Percentiles rank a stretch among this genome's conserved stretches.
Evolutionary conservation across 2,888 invertebrate species (phyloP).

Genomic region (Pinctada fucata): DNA sequence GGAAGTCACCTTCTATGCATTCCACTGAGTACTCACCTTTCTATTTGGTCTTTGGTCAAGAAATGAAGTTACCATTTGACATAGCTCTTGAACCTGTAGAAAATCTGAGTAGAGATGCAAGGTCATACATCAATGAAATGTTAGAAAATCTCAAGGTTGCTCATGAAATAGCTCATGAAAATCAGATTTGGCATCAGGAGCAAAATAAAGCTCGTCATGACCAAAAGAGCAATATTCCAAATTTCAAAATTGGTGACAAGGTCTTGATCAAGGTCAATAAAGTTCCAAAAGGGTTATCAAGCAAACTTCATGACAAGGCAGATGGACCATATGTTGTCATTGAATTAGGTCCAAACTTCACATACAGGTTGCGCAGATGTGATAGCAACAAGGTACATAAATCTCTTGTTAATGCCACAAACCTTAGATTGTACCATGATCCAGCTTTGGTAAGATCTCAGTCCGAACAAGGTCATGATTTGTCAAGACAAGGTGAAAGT

Average conservation of each 20-base stretch:
- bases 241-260: conserved; percentile 30
- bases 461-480: not conserved
- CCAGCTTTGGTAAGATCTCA: not conserved
- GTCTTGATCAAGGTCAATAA: conserved; percentile 8
- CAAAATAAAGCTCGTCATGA: not conserved
- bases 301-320: conserved; percentile 32
- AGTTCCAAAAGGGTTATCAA: conserved; percentile 30
- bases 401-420: conserved; percentile 35
- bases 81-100: not conserved
- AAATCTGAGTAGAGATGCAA: too few species aligned
- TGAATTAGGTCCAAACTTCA: conserved; percentile 33
- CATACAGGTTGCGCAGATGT: conserved; percentile 18
- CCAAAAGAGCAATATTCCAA: not conserved
- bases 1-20: too few species aligned
- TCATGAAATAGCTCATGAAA: too few species aligned
- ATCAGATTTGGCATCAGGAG: too few species aligned
- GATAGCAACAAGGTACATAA: conserved; percentile 18
- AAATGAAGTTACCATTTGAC: conserved; percentile 28
- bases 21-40: too few species aligned
- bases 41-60: not conserved
- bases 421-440: conserved; percentile 21
- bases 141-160: too few species aligned
- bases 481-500: too few species aligned
- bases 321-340: conserved; percentile 28
- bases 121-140: too few species aligned